These are phyloP conservation scores for Hemibagrus guttatus DNA, from an alignment of 2,797 vertebrate genomes.

Conservation along the genomic window DNA sequence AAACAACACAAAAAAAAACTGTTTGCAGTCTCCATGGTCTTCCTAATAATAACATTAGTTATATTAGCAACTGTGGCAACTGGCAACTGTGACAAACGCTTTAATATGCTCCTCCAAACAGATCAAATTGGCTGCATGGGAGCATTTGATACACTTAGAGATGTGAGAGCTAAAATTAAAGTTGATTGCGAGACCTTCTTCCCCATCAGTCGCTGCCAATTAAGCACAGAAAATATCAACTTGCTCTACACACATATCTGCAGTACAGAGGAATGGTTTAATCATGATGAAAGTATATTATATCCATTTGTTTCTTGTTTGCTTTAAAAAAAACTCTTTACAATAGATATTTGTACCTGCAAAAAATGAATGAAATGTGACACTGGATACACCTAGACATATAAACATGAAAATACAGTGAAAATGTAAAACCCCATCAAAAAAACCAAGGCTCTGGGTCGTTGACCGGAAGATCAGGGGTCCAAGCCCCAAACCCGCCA, in stretches of 20 bases:
- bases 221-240: not conserved
- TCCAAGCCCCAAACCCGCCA: too few relatives aligned
- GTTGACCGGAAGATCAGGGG: too few relatives aligned
- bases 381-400: too few relatives aligned
- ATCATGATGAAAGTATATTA: not conserved
- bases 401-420: not conserved
- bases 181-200: conserved; percentile 7
- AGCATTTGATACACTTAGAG: conserved; percentile 8
- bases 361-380: not conserved
- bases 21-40: not conserved
- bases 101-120: not conserved
- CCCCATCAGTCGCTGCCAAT: not conserved
- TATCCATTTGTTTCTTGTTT: not conserved
- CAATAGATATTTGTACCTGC: not conserved
- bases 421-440: not conserved
- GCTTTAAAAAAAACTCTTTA: not conserved
- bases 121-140: not conserved
- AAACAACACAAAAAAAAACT: not conserved
- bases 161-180: conserved; percentile 13
- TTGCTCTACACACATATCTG: not conserved
- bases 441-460: too few relatives aligned
- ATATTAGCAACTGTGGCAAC: not conserved
- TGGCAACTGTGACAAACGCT: conserved; percentile 1
- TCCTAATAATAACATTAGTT: conserved; percentile 8
- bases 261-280: not conserved